phyloP scores from a whole-genome alignment of 2,888 invertebrate genomes.

The Agrotis puta region DNA sequence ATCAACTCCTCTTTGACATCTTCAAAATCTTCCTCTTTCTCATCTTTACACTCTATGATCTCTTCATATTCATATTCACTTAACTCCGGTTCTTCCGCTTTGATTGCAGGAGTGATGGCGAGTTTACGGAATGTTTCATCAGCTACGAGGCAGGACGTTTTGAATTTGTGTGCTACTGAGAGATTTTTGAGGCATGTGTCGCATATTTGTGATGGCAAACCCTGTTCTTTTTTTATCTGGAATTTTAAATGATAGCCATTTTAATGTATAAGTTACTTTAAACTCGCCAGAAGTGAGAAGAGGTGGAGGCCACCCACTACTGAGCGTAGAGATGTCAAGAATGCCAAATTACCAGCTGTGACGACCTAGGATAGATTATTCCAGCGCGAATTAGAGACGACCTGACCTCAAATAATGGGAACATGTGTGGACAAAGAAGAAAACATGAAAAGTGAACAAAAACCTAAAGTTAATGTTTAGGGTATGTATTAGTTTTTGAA shows the following conservation, averaged over 20 bases:
- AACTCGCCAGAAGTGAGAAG: no score
- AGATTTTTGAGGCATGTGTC: slow-evolving; percentile 69
- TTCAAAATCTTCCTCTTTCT: slow-evolving; percentile 40
- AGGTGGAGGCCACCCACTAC: no score
- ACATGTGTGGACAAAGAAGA: no score
- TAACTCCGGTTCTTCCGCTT: slow-evolving; percentile 58
- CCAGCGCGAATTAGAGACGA: no score
- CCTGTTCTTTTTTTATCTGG: slow-evolving; percentile 64
- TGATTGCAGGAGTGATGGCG: slow-evolving; percentile 51
- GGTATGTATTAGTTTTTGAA: neutral
- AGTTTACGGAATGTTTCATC: slow-evolving; percentile 69
- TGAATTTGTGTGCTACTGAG: slow-evolving; percentile 73
- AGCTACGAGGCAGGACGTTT: slow-evolving; percentile 71
- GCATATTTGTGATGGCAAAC: slow-evolving; percentile 73
- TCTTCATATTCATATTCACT: slow-evolving; percentile 36
- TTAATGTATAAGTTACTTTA: no score
- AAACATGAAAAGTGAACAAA: neutral
- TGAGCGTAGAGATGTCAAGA: no score
- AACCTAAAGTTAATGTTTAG: neutral
- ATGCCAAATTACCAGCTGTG: no score
- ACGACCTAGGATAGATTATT: no score
- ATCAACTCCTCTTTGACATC: slow-evolving; percentile 35
- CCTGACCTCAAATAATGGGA: no score
- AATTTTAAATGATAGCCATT: slow-evolving; percentile 11
- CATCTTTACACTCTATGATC: slow-evolving; percentile 39